Percentiles rank a stretch among this genome's conserved stretches.
These are phyloP conservation scores for Cantharis lateralis DNA, from an alignment of 2,888 invertebrate genomes.

Conservation along the genomic window DNA sequence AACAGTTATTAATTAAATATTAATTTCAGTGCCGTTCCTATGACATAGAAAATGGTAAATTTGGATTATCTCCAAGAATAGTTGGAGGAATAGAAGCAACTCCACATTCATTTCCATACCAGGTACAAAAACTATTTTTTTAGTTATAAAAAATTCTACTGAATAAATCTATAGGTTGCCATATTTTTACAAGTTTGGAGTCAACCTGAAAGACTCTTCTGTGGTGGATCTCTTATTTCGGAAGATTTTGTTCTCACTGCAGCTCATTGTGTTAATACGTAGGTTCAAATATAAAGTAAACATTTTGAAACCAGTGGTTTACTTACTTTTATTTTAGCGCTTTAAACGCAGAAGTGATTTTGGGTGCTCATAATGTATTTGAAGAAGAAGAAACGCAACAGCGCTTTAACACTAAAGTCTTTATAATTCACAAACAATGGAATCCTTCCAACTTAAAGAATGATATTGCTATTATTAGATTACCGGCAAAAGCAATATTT, in stretches of 20 bases:
- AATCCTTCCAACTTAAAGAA: slow-evolving; percentile 24
- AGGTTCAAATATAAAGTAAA: not conserved
- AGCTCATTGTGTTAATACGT: slow-evolving; percentile 16
- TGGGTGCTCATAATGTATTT: slow-evolving; percentile 43
- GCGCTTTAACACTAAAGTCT: slow-evolving; percentile 37
- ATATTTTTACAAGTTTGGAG: slow-evolving; percentile 7
- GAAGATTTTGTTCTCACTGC: slow-evolving; percentile 12
- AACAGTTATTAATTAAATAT: not conserved
- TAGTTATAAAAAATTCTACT: not conserved
- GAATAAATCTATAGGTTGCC: not conserved
- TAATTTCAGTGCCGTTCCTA: not conserved
- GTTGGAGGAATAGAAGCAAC: slow-evolving; percentile 25
- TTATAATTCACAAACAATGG: slow-evolving; percentile 49
- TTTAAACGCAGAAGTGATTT: slow-evolving; percentile 33
- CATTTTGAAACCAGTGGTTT: not conserved
- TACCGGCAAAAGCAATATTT: slow-evolving; percentile 50
- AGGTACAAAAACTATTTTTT: slow-evolving; percentile 10
- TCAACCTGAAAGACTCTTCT: slow-evolving; percentile 13
- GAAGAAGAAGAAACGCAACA: slow-evolving; percentile 46
- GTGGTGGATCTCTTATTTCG: slow-evolving; percentile 12
- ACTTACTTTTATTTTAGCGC: slow-evolving; percentile 24
- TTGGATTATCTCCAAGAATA: slow-evolving; percentile 9
- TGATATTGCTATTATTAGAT: slow-evolving; percentile 29
- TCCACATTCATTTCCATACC: slow-evolving; percentile 24
- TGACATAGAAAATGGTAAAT: not conserved